Percentiles rank a stretch among this genome's conserved stretches.
Evolutionary conservation across 2,888 invertebrate species (phyloP).

Genomic region (Drosophila nr. fundita): DNA sequence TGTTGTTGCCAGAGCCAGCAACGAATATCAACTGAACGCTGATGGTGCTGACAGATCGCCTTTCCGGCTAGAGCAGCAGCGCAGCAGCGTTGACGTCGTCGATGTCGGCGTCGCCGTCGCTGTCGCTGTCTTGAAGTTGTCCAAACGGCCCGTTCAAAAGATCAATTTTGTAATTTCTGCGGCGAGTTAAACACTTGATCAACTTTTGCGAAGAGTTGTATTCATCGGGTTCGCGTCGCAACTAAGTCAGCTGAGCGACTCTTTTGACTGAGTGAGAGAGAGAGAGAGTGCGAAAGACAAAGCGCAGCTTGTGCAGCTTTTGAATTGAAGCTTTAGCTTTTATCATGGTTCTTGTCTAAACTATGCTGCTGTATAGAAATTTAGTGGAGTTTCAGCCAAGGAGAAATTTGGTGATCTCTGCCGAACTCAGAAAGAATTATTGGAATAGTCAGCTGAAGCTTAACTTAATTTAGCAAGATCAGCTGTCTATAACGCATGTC

Average conservation of each 20-base stretch:
- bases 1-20: conserved; percentile 64
- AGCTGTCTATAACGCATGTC: not conserved
- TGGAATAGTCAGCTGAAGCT: not conserved
- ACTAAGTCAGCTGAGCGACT: conserved; percentile 30
- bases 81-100: conserved; percentile 13
- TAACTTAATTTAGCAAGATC: not conserved
- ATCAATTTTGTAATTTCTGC: conserved; percentile 58
- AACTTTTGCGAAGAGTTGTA: conserved; percentile 17
- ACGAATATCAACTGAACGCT: conserved; percentile 55
- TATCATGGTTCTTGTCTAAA: conserved; percentile 3
- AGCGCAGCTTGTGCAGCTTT: conserved; percentile 2
- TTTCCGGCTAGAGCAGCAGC: conserved; percentile 45
- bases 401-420: not conserved
- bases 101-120: conserved; percentile 6
- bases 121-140: conserved; percentile 56
- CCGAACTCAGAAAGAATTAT: not conserved
- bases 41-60: conserved; percentile 66
- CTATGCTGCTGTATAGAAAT: conserved; percentile 1
- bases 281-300: not conserved
- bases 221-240: conserved; percentile 28
- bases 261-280: not conserved
- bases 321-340: not conserved
- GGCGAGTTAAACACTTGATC: conserved; percentile 15
- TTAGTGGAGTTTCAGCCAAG: not conserved
- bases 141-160: conserved; percentile 61